Percentiles rank a stretch among this genome's conserved stretches.
phyloP scores from a whole-genome alignment of 2,113 vertebrate genomes.

The Amblyornis subalaris region DNA sequence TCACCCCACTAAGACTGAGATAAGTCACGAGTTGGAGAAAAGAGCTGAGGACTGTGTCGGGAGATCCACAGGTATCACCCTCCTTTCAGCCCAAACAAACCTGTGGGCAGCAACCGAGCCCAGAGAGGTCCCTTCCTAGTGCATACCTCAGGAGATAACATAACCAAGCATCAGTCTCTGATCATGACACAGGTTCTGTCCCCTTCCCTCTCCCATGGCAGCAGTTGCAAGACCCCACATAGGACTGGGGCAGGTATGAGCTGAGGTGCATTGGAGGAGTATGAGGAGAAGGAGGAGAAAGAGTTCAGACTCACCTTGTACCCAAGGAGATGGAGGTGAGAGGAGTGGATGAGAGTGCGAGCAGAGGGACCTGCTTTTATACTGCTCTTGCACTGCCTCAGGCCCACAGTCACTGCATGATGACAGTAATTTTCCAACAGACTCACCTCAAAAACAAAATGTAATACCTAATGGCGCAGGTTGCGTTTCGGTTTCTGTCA shows the following conservation, averaged over 20 bases:
- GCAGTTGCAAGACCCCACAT: background rate
- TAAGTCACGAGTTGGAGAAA: background rate
- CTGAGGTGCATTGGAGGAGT: background rate
- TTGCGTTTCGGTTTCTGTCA: background rate
- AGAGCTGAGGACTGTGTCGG: background rate
- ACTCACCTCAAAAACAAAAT: background rate
- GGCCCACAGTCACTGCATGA: background rate
- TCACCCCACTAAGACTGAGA: background rate
- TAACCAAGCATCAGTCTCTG: background rate
- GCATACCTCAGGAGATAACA: background rate
- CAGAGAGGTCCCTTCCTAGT: background rate
- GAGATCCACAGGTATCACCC: no score
- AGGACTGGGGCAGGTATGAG: background rate
- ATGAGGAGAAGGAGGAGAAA: background rate
- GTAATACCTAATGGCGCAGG: background rate
- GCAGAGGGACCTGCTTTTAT: background rate
- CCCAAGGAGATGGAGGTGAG: background rate
- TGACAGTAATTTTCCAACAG: background rate
- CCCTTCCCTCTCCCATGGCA: rapidly evolving
- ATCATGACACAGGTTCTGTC: background rate
- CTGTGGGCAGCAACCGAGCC: background rate
- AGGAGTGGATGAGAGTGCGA: background rate
- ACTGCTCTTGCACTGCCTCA: background rate
- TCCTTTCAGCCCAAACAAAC: background rate
- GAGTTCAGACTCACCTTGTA: background rate